These are phyloP conservation scores for Leucania comma DNA, from an alignment of 2,888 invertebrate species.

Conservation along the genomic window DNA sequence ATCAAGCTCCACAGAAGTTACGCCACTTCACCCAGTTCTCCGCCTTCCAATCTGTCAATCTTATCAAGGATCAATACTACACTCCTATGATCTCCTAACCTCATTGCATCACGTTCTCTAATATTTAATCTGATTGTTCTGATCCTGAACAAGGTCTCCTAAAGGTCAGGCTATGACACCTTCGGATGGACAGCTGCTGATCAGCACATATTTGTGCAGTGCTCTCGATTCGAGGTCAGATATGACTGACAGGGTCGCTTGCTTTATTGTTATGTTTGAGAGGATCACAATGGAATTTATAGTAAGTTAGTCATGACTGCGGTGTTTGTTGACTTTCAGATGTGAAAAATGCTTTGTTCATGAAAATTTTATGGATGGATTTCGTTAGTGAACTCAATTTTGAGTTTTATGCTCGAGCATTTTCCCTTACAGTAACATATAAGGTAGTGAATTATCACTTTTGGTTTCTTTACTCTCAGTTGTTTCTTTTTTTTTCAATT, in stretches of 20 bases:
- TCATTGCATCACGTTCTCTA: slow-evolving; percentile 38
- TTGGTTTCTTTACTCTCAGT: no score
- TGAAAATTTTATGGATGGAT: neutral
- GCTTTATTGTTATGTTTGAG: slow-evolving; percentile 30
- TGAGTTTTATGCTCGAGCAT: neutral
- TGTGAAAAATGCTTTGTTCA: neutral
- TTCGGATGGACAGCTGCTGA: slow-evolving; percentile 62
- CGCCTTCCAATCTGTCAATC: slow-evolving; percentile 24
- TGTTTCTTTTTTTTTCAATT: no score
- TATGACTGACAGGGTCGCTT: slow-evolving; percentile 42
- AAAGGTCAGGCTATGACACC: slow-evolving; percentile 53
- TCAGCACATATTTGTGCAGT: slow-evolving; percentile 49
- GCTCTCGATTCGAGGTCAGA: slow-evolving; percentile 55
- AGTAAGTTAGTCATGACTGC: neutral
- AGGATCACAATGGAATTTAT: slow-evolving; percentile 27
- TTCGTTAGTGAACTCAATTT: neutral
- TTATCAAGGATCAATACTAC: slow-evolving; percentile 26
- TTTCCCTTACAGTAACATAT: neutral
- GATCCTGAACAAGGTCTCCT: slow-evolving; percentile 39
- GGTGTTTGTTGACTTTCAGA: neutral
- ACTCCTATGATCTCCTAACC: slow-evolving; percentile 16
- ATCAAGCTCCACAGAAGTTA: neutral
- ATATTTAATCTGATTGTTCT: slow-evolving; percentile 56
- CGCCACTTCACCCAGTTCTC: slow-evolving; percentile 7
- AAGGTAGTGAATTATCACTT: no score